Base-by-base conservation (phyloP, 2,113 vertebrate genomes). In the Conger conger region DNA sequence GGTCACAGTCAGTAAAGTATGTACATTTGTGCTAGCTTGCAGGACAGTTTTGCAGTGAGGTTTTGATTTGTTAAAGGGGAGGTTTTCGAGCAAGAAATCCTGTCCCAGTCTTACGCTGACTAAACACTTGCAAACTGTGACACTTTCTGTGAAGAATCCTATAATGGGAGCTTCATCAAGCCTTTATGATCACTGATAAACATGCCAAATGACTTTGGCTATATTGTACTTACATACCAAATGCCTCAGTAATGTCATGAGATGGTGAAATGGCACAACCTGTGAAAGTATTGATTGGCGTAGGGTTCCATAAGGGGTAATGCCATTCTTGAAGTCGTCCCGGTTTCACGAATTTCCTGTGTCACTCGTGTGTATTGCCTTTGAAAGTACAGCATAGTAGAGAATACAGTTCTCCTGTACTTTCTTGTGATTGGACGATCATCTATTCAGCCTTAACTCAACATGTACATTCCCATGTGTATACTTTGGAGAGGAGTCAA, bases 401-500 rank as follows among this genome's bases (percentile, higher is more conserved):
- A 33, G n/a, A 30, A 33, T 33, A 27, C 33, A 6, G 0, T 0
- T n/a, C 9, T 0, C 13, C 1, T 30, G 68, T 30, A 73, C 33
- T n/a, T 78, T 8, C 76, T 37, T 78, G 30, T 6, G 16, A 9
- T 37, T 73, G 68, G 4, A 23, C 57, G 18, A 4, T 63, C 18
- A 5, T 63, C 18, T 20, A 9, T 78, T 86, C 0, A 90, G 87
- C 94, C 95, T 98, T 98, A 96, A 96, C 81, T 0, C 68, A 0
- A 45, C 54, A 0, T 87, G 79, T 91, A 99, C 98, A 99, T 97
- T 84, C 96, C 0, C 99, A 99, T 89, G 95, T 98, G 89, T 99
- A 99, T 0, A 97, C 98, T 81, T 92, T 99, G 92, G 98, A 99
- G 91, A 96, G 94, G 2, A 99, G 97, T 93, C 96, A 98, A 88